Evolutionary conservation across 1,140 invertebrate genomes (phyloP).

Genomic region (Popillia japonica): DNA sequence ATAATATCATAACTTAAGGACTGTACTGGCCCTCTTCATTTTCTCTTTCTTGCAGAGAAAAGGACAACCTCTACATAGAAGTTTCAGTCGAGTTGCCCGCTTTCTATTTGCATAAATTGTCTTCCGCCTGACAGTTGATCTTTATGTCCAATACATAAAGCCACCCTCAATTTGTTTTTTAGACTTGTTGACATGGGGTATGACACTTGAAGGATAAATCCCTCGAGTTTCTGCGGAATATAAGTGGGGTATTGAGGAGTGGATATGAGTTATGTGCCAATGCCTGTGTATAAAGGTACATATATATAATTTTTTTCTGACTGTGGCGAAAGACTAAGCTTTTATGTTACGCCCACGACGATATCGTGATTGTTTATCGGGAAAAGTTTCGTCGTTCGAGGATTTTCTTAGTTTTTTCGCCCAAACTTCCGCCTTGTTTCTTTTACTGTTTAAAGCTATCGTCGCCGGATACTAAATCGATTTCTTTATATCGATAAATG

Average conservation of each 20-base stretch:
- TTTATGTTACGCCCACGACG: not conserved
- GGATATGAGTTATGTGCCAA: slow-evolving; percentile 12
- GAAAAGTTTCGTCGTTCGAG: not conserved
- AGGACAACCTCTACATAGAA: not conserved
- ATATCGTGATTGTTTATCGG: not conserved
- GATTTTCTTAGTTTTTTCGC: not conserved
- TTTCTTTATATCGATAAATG: no score
- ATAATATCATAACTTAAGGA: not conserved
- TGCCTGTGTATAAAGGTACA: not conserved
- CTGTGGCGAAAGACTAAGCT: not conserved
- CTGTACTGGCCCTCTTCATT: not conserved
- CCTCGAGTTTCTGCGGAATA: not conserved
- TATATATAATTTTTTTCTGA: not conserved
- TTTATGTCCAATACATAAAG: slow-evolving; percentile 15
- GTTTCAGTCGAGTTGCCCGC: not conserved
- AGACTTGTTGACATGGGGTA: slow-evolving; percentile 14
- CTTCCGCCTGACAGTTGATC: not conserved
- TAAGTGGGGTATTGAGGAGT: slow-evolving; percentile 12
- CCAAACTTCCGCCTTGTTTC: no score
- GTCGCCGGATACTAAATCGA: no score
- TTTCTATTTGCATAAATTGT: slow-evolving; percentile 16
- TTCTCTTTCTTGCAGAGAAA: not conserved
- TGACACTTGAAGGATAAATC: slow-evolving; percentile 14
- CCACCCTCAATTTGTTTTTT: not conserved
- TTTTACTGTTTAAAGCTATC: no score